Conservation (phyloP, 1,140 invertebrate genomes). For the Neomicropteryx cornuta region DNA sequence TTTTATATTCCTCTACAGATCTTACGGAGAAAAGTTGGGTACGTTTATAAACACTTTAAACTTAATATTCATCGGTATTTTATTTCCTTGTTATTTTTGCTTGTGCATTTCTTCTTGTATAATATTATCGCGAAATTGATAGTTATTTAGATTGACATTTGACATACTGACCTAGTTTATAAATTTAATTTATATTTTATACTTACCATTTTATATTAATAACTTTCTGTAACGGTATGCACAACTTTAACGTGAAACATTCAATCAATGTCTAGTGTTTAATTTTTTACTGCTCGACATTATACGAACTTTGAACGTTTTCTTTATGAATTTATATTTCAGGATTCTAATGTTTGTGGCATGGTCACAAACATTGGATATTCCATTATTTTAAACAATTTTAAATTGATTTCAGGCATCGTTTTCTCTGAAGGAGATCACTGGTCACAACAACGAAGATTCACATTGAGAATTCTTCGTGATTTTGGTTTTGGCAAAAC, state of each 20-base stretch:
- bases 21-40: slow-evolving; percentile 54
- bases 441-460: slow-evolving; percentile 45
- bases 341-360: too few relatives aligned
- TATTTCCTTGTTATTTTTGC: slow-evolving; percentile 6
- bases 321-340: too few relatives aligned
- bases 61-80: not conserved
- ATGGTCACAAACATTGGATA: too few relatives aligned
- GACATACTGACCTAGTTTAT: too few relatives aligned
- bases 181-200: too few relatives aligned
- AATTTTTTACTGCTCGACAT: too few relatives aligned
- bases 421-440: slow-evolving; percentile 45
- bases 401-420: slow-evolving; percentile 32
- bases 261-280: too few relatives aligned
- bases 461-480: slow-evolving; percentile 41
- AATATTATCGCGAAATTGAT: not conserved
- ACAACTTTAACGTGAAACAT: too few relatives aligned
- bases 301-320: too few relatives aligned
- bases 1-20: slow-evolving; percentile 50
- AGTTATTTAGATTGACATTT: not conserved
- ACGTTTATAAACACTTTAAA: slow-evolving; percentile 14
- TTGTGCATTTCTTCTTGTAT: slow-evolving; percentile 1
- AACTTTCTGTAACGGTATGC: too few relatives aligned
- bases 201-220: too few relatives aligned
- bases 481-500: slow-evolving; percentile 43
- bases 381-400: too few relatives aligned